These are phyloP conservation scores for Melanostigma gelatinosum DNA, from an alignment of 2,113 vertebrate species.

Conservation along the genomic window DNA sequence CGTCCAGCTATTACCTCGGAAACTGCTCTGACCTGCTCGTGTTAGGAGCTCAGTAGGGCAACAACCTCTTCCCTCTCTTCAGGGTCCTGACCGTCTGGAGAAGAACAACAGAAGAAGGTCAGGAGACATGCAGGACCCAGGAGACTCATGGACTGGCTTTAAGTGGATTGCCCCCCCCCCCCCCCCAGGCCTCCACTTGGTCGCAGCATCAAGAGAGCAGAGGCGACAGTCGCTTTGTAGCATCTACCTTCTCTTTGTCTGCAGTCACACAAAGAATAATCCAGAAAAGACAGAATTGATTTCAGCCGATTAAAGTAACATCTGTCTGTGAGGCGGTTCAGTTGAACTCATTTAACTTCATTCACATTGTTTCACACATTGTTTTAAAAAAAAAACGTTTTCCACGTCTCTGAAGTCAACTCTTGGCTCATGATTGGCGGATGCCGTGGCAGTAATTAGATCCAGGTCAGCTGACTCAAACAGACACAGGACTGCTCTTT, in stretches of 20 bases:
- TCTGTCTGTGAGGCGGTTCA: background rate
- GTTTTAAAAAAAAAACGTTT: no score
- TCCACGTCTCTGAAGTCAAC: background rate
- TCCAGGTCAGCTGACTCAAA: conserved; percentile 70
- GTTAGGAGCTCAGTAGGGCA: background rate
- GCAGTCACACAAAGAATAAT: conserved; percentile 9
- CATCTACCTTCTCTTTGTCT: conserved; percentile 51
- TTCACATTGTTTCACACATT: no score
- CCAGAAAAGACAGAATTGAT: background rate
- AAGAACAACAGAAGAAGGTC: conserved; percentile 46
- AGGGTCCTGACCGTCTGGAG: background rate
- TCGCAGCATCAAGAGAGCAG: conserved; percentile 58
- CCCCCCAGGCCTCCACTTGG: conserved; percentile 35
- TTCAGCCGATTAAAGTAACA: no score
- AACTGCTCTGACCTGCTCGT: conserved; percentile 10
- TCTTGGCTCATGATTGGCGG: conserved; percentile 1
- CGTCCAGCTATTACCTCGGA: conserved; percentile 32
- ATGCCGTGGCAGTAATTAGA: conserved; percentile 48
- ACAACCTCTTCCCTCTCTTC: conserved; percentile 5
- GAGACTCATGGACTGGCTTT: conserved; percentile 41
- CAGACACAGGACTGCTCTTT: conserved; percentile 54
- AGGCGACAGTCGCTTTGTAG: conserved; percentile 33
- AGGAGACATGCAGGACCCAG: conserved; percentile 33
- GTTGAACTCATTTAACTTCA: background rate
- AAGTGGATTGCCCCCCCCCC: conserved; percentile 30